These are phyloP conservation scores for Calonectris borealis DNA, from an alignment of 2,113 vertebrate species.

Conservation along the genomic window DNA sequence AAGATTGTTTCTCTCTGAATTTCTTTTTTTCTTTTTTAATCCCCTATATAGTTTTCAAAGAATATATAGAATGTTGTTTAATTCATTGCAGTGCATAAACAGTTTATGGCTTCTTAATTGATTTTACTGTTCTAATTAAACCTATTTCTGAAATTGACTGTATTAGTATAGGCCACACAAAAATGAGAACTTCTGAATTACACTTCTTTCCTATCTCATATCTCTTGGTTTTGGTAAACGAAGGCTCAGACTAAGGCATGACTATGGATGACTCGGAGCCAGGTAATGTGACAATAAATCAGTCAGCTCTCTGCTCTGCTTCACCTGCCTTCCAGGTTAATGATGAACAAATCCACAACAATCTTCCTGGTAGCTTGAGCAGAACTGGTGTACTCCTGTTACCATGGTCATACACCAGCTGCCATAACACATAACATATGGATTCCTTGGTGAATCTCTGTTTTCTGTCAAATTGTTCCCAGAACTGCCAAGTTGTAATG, in stretches of 20 bases:
- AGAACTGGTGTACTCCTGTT: rapidly evolving
- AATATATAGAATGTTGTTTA: background rate
- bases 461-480: background rate
- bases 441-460: background rate
- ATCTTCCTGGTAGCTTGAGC: background rate
- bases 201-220: background rate
- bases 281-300: background rate
- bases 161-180: no score
- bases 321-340: background rate
- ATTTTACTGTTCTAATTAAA: background rate
- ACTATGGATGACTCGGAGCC: background rate
- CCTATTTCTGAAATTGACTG: background rate
- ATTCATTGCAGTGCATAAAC: background rate
- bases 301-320: background rate
- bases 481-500: background rate
- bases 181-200: background rate
- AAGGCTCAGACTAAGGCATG: background rate
- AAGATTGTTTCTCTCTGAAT: background rate
- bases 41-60: background rate
- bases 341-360: no score
- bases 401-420: rapidly evolving
- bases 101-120: background rate
- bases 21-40: background rate
- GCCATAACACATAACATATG: rapidly evolving
- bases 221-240: background rate